Evolutionary conservation across 2,113 vertebrate genomes (phyloP), one percentile per base, ranked within the genome.

Genomic region (Mustela nigripes): DNA sequence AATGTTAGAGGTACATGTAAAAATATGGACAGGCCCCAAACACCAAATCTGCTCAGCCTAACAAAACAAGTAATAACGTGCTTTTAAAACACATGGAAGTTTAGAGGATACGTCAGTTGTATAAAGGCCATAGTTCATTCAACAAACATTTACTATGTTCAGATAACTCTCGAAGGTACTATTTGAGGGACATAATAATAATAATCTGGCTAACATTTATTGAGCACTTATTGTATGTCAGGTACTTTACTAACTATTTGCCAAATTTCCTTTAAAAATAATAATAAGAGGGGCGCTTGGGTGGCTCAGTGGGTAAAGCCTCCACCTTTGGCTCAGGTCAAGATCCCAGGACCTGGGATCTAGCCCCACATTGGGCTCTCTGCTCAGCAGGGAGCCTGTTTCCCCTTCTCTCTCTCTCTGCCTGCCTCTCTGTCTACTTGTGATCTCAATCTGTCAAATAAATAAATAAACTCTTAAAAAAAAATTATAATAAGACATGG

Each of bases 1-100:
- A 96, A 80, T 84, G 5, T 81, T 91, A 91, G 86, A 92, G 24
- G 42, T 86, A 24, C 89, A 87, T 87, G 73, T 82, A 89, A 81
- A 50, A 58, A 71, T 26, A 19, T 4, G 15, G 58, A 58, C 15
- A 91, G 39, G 7, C 1, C 22, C 7, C 33, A 83, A 80, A 73
- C 45, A 89, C 60, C 74, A 93, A 60, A 71, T 65, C 80, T 84
- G 21, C 45, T 80, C 9, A 90, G 21, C 26, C 42, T 86, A 48
- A 83, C 2, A 36, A 92, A 86, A 69, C 22, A 97, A 81, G 31
- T 11, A 94, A 73, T 53, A 50, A 12, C 1, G 2, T 74, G 24
- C 56, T 84, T 95, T 90, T 87, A 33, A 56, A 86, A 90, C 28
- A 18, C 12, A 33, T 36, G 36, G 50, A 71, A 79, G n/a, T 36